phyloP scores from a whole-genome alignment of 2,113 vertebrate species.

The Chinchilla lanigera region DNA sequence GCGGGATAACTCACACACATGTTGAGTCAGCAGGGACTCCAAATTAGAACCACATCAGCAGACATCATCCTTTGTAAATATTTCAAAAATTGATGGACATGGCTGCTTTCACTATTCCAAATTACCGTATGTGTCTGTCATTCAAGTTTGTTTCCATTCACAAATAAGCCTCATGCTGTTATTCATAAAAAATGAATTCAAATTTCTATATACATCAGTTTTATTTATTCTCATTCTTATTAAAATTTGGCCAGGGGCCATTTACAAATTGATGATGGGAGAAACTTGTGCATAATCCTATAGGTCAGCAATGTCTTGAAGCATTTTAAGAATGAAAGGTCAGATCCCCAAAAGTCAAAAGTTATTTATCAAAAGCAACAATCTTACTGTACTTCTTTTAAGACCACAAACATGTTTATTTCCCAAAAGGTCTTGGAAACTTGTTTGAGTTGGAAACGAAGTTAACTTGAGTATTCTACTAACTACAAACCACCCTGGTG shows the following conservation, averaged over 20 bases:
- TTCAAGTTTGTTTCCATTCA: slow-evolving; percentile 77
- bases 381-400: slow-evolving; percentile 59
- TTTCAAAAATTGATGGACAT: slow-evolving; percentile 71
- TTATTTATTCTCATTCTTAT: slow-evolving; percentile 32
- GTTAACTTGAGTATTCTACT: not conserved
- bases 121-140: slow-evolving; percentile 71
- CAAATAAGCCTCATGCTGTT: slow-evolving; percentile 64
- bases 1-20: slow-evolving; percentile 17
- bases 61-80: slow-evolving; percentile 74
- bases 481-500: slow-evolving; percentile 36
- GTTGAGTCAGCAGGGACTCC: slow-evolving; percentile 67
- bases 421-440: slow-evolving; percentile 53
- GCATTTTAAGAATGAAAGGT: slow-evolving; percentile 67
- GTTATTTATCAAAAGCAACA: slow-evolving; percentile 54
- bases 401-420: slow-evolving; percentile 56
- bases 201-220: slow-evolving; percentile 54
- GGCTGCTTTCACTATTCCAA: slow-evolving; percentile 60
- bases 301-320: slow-evolving; percentile 65
- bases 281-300: not conserved
- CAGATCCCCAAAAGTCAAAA: slow-evolving; percentile 64
- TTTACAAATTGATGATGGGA: slow-evolving; percentile 11
- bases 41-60: slow-evolving; percentile 70
- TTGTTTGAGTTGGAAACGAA: slow-evolving; percentile 44
- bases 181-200: slow-evolving; percentile 22
- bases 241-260: slow-evolving; percentile 23